These are phyloP conservation scores for Petrolisthes manimaculis DNA, from an alignment of 2,888 invertebrate species.

Conservation along the genomic window DNA sequence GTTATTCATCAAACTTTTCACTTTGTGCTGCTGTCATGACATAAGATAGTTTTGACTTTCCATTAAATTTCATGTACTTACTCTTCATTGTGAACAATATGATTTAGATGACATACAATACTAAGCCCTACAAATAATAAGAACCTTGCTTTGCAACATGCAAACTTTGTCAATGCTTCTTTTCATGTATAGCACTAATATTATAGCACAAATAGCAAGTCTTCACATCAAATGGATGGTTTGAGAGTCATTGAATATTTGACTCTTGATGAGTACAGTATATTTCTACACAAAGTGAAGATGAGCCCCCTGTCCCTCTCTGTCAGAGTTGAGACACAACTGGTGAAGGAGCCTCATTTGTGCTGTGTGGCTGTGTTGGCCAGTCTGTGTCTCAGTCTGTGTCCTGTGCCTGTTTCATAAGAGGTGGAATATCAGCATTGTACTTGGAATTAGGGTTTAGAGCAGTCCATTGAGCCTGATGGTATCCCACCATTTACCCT, in stretches of 20 bases:
- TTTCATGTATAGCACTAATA: slow-evolving; percentile 38
- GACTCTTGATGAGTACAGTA: slow-evolving; percentile 17
- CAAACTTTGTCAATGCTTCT: slow-evolving; percentile 48
- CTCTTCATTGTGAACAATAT: slow-evolving; percentile 38
- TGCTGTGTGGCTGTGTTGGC: not conserved
- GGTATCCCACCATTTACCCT: not conserved
- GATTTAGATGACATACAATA: slow-evolving; percentile 55
- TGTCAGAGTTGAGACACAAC: slow-evolving; percentile 12
- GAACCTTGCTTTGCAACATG: slow-evolving; percentile 57
- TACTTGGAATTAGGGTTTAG: slow-evolving; percentile 14
- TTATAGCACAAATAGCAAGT: slow-evolving; percentile 52
- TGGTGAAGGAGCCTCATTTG: not conserved
- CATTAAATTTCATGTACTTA: slow-evolving; percentile 45
- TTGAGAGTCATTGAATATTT: slow-evolving; percentile 24
- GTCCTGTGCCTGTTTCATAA: slow-evolving; percentile 41
- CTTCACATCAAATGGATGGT: slow-evolving; percentile 22
- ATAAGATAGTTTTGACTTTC: slow-evolving; percentile 42
- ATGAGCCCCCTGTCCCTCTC: slow-evolving; percentile 10
- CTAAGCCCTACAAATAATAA: slow-evolving; percentile 48
- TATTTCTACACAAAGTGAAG: slow-evolving; percentile 29
- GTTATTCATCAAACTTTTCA: slow-evolving; percentile 57
- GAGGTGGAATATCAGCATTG: slow-evolving; percentile 25
- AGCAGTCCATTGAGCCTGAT: slow-evolving; percentile 8
- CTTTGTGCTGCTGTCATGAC: slow-evolving; percentile 48
- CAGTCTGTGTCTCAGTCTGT: slow-evolving; percentile 23